Percentiles rank a stretch among this genome's conserved stretches.
Conservation (phyloP, 2,797 vertebrate genomes). For the Siniperca undulata region DNA sequence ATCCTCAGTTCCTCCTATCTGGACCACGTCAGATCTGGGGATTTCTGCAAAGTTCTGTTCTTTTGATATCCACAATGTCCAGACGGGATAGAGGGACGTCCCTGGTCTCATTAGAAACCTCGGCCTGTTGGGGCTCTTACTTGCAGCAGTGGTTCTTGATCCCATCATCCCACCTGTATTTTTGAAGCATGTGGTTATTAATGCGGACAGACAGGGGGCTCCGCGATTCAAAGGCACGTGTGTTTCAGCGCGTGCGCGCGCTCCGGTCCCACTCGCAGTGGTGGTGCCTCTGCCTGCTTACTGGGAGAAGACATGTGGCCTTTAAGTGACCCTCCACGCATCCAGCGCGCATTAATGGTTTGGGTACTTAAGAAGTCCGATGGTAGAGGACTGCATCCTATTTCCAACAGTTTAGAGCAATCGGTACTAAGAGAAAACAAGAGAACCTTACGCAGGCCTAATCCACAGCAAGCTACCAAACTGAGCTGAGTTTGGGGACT, state of each 20-base stretch:
- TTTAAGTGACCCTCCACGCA: constrained; percentile 35
- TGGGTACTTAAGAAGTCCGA: neutral
- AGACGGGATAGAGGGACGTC: neutral
- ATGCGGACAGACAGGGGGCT: constrained; percentile 77
- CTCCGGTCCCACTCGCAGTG: neutral
- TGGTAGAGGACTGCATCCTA: neutral
- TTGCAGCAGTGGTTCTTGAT: neutral
- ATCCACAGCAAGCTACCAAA: neutral
- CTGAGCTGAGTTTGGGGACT: neutral
- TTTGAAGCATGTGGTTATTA: constrained; percentile 39
- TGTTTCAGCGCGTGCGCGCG: neutral
- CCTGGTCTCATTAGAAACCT: neutral
- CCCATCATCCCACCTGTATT: neutral
- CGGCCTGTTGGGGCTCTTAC: neutral
- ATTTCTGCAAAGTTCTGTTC: neutral
- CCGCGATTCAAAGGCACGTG: constrained; percentile 45
- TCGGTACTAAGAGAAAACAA: neutral
- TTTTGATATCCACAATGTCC: neutral
- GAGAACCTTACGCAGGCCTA: neutral
- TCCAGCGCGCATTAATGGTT: neutral
- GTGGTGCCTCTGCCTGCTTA: constrained; percentile 1
- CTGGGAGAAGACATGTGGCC: constrained; percentile 47
- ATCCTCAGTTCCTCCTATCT: neutral
- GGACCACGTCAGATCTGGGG: too few relatives aligned
- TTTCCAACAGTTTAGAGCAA: neutral